phyloP scores from a whole-genome alignment of 2,888 invertebrate species.

The Palloptera scutellata region DNA sequence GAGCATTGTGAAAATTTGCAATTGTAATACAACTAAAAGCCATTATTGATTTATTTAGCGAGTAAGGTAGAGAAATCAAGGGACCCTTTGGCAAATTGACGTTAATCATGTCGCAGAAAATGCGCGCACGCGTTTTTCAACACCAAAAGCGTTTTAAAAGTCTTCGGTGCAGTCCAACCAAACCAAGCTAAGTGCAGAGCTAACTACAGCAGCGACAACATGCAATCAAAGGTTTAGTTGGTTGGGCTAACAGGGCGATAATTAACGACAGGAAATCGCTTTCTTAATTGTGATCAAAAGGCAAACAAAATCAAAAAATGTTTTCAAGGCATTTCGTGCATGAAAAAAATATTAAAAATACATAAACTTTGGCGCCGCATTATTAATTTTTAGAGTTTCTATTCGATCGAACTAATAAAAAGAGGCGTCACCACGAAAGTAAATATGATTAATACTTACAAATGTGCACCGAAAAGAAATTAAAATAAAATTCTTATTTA shows the following conservation, averaged over 20 bases:
- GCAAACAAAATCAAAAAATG: not conserved
- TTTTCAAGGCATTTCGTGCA: not conserved
- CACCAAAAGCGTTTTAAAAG: conserved; percentile 31
- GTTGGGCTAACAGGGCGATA: conserved; percentile 37
- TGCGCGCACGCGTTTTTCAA: conserved; percentile 40
- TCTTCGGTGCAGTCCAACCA: not conserved
- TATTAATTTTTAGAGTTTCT: conserved; percentile 5
- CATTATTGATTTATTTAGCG: conserved; percentile 12
- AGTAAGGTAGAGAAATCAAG: not conserved
- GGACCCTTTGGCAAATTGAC: conserved; percentile 38
- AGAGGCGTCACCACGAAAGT: too few relatives aligned
- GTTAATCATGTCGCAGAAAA: conserved; percentile 42
- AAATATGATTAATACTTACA: too few relatives aligned
- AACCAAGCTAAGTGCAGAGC: not conserved
- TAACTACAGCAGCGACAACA: conserved; percentile 6
- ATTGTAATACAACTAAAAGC: conserved; percentile 5
- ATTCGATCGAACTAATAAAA: too few relatives aligned
- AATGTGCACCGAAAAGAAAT: too few relatives aligned
- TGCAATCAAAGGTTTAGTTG: not conserved
- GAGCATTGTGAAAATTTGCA: not conserved
- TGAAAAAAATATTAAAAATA: not conserved
- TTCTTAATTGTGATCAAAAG: conserved; percentile 39
- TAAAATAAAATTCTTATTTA: too few relatives aligned
- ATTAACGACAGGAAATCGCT: conserved; percentile 42
- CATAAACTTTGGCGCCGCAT: conserved; percentile 19